Conservation (phyloP, 1,140 invertebrate species). For the Euura saliciscinereae region DNA sequence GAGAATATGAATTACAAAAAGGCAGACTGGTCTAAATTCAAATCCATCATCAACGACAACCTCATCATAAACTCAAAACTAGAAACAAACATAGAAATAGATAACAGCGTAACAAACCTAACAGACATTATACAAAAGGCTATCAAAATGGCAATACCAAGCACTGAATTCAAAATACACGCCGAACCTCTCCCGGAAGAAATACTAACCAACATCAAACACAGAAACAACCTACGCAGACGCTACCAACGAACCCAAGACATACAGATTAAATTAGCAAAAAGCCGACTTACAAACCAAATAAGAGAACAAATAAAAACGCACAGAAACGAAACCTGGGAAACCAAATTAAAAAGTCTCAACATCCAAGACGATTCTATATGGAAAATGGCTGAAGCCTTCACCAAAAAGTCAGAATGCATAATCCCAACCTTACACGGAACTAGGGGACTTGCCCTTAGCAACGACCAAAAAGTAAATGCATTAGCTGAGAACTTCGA, state of each 20-base stretch:
- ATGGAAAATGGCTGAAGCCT: slow-evolving; percentile 15
- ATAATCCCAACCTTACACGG: too few species aligned
- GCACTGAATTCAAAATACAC: background rate
- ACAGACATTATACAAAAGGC: slow-evolving; percentile 7
- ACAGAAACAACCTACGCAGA: slow-evolving; percentile 12
- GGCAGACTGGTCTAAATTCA: slow-evolving; percentile 27
- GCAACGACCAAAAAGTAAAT: slow-evolving; percentile 14
- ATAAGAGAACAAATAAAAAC: slow-evolving; percentile 12
- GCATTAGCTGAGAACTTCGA: too few species aligned
- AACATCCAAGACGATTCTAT: slow-evolving; percentile 17
- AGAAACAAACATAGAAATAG: slow-evolving; percentile 10
- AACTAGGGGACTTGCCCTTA: slow-evolving; percentile 12
- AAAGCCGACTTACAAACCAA: background rate
- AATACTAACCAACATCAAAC: slow-evolving; percentile 9
- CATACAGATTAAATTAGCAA: background rate
- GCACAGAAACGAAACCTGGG: too few species aligned
- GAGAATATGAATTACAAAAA: slow-evolving; percentile 25
- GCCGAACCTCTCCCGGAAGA: background rate
- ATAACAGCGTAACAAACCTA: background rate
- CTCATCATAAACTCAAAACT: slow-evolving; percentile 14
- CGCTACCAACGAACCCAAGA: background rate
- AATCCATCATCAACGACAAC: slow-evolving; percentile 16
- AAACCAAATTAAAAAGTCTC: slow-evolving; percentile 9
- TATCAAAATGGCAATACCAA: slow-evolving; percentile 7
- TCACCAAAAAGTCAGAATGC: background rate